A percentile compares a stretch with the other conserved stretches of the same genome.
These are phyloP conservation scores for Alethe castanea DNA, from an alignment of 2,113 vertebrate species.

Conservation along the genomic window DNA sequence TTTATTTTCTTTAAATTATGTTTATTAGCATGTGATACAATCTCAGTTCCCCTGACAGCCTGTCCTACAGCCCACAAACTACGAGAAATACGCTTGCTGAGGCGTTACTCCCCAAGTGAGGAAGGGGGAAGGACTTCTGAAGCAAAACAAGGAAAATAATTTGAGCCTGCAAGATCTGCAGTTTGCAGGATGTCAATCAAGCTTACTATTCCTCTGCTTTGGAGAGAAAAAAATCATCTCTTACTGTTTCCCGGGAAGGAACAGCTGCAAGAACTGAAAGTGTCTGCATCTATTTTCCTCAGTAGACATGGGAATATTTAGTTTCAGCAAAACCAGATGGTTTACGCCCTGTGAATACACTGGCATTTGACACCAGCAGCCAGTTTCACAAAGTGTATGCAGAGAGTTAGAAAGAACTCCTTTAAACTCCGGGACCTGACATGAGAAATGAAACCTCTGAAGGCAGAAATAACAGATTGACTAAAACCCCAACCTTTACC, in stretches of 20 bases:
- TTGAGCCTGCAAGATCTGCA: slow-evolving; percentile 5
- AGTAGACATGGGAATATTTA: slow-evolving; percentile 36
- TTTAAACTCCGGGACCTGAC: not conserved
- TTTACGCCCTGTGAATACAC: not conserved
- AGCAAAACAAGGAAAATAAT: slow-evolving; percentile 21
- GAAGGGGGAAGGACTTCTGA: not conserved
- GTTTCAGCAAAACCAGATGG: slow-evolving; percentile 46
- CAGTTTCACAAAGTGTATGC: not conserved
- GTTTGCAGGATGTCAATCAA: not conserved
- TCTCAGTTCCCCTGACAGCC: not conserved
- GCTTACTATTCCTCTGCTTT: slow-evolving; percentile 12
- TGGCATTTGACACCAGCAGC: slow-evolving; percentile 46
- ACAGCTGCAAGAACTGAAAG: slow-evolving; percentile 37
- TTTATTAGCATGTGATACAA: not conserved
- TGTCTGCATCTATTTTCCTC: slow-evolving; percentile 33
- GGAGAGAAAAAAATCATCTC: not conserved
- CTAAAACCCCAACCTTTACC: not conserved
- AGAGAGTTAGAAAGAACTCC: not conserved
- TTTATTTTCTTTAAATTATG: not conserved
- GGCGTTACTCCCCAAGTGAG: not conserved
- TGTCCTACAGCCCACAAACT: not conserved
- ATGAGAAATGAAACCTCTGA: not conserved
- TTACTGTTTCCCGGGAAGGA: slow-evolving; percentile 1
- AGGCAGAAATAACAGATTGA: not conserved
- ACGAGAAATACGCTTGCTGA: not conserved